These are phyloP conservation scores for Microplitis demolitor DNA, from an alignment of 1,140 invertebrate species.

Conservation along the genomic window DNA sequence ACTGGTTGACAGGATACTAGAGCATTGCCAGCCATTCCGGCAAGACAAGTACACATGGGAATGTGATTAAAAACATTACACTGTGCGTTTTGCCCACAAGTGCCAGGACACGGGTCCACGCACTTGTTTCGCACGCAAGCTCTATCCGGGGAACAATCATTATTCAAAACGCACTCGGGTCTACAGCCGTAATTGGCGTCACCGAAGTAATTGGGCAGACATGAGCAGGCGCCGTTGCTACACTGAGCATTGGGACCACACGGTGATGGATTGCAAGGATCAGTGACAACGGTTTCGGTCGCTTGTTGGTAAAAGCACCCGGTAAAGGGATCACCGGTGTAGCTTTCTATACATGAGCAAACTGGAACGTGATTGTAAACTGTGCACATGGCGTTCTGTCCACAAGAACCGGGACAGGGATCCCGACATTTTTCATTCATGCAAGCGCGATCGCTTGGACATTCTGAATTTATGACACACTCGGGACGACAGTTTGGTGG, in stretches of 20 bases:
- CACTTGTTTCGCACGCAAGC: constrained; percentile 76
- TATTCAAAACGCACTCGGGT: constrained; percentile 72
- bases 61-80: constrained; percentile 74
- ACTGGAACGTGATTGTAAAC: constrained; percentile 74
- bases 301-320: constrained; percentile 61
- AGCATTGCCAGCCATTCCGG: constrained; percentile 67
- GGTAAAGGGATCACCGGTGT: constrained; percentile 77
- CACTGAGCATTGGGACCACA: constrained; percentile 71
- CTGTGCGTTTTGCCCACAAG: constrained; percentile 70
- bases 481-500: constrained; percentile 70
- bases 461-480: constrained; percentile 70
- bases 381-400: constrained; percentile 68
- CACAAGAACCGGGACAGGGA: constrained; percentile 71
- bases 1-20: constrained; percentile 65
- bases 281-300: constrained; percentile 51
- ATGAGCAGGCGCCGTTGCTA: constrained; percentile 67
- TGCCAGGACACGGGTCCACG: constrained; percentile 70
- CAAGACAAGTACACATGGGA: constrained; percentile 73
- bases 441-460: constrained; percentile 68
- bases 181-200: constrained; percentile 72
- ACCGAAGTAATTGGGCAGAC: constrained; percentile 70
- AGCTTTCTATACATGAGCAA: constrained; percentile 71
- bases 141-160: constrained; percentile 70
- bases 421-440: constrained; percentile 70
- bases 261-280: constrained; percentile 70